Evolutionary conservation across 1,140 invertebrate genomes (phyloP), one percentile per base, ranked within the genome.

Genomic region (Ladona fulva): DNA sequence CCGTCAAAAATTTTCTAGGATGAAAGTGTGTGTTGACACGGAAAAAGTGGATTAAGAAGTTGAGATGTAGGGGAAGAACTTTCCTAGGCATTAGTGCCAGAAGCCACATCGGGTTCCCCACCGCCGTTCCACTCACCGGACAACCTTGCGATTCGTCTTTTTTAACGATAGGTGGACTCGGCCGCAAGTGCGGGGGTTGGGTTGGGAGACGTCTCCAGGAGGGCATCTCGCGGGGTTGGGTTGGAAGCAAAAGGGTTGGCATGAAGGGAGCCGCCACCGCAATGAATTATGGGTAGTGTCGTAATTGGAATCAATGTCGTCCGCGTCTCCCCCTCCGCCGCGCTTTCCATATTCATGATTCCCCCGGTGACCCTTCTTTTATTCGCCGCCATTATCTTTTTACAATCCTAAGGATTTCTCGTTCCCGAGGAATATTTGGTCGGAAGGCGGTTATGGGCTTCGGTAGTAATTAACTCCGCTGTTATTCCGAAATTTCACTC

Each of bases 241-340:
- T 19, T 19, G 52, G 52, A 16, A 22, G 52, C 29, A 37, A 37
- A 37, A 37, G 29, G 29, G 29, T 37, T 37, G 29, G 29, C 52
- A 22, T 22, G 52, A 66, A 66, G 52, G 52, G n/a, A 22, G 12
- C 10, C 19, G 44, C 44, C 44, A 22, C 52, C 52, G 52, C 52
- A 66, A 66, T 66, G 52, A 66, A 66, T 66, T 66, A 66, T 66
- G 52, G 52, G 16, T 12, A 66, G 52, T 66, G 52, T 66, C 52
- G 52, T 66, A 66, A 66, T 66, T 66, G 52, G 52, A 66, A 66
- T 66, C 52, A 66, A 66, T 66, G 52, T 66, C 52, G 52, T 19
- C 44, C 44, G 44, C 52, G 52, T 66, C 52, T 22, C 16, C 52
- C 52, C 52, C 52, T 6, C n/a, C 5, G 14, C 19, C 19, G 44